Percentiles rank a stretch among this genome's conserved stretches.
These are phyloP conservation scores for Orchesellides sinensis DNA, from an alignment of 2,888 invertebrate species.

Conservation along the genomic window DNA sequence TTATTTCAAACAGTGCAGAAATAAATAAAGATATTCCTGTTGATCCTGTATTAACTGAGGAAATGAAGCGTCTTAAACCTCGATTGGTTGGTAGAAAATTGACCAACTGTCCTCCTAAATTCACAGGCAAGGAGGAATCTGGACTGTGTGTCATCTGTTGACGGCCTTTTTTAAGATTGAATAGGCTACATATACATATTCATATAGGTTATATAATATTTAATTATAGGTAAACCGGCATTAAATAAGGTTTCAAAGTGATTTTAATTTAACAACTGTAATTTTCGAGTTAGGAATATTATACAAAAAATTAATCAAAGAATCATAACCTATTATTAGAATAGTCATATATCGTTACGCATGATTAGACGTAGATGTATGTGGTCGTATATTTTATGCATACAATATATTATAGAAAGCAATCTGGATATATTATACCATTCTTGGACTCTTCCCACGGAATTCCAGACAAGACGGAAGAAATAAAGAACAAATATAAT, in stretches of 20 bases:
- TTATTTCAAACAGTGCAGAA: constrained; percentile 48
- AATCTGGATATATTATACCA: constrained; percentile 2
- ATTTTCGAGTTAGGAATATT: background rate
- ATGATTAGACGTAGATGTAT: constrained; percentile 17
- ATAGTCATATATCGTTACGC: constrained; percentile 34
- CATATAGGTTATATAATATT: background rate
- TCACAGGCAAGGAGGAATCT: constrained; percentile 88
- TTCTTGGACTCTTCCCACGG: constrained; percentile 54
- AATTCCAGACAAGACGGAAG: constrained; percentile 42
- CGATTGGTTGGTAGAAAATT: constrained; percentile 83
- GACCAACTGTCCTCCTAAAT: constrained; percentile 84
- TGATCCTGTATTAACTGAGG: constrained; percentile 75
- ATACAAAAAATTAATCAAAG: constrained; percentile 2
- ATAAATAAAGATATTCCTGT: constrained; percentile 61
- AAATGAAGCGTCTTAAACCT: constrained; percentile 78
- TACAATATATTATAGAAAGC: constrained; percentile 9
- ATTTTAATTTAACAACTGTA: constrained; percentile 17
- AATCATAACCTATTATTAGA: background rate
- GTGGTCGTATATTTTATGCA: constrained; percentile 24
- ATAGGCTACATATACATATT: constrained; percentile 22
- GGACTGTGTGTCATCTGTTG: constrained; percentile 86
- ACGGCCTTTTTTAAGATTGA: constrained; percentile 36
- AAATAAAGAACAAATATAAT: constrained; percentile 51
- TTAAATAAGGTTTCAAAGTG: constrained; percentile 5
- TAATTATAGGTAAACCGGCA: background rate